Evolutionary conservation across 2,113 vertebrate species (phyloP).

Genomic region (Macrotis lagotis): DNA sequence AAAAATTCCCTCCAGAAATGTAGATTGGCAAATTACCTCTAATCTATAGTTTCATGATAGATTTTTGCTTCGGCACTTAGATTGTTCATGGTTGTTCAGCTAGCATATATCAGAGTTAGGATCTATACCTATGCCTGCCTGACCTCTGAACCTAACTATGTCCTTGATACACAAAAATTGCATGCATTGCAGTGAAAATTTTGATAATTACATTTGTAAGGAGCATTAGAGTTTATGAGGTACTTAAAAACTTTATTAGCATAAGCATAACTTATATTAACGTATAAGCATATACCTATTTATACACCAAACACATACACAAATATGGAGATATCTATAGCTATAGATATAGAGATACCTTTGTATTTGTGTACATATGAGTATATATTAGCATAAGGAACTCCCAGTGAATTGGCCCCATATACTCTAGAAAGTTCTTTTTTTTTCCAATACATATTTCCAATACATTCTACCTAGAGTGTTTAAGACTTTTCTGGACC

Average conservation of each 20-base stretch:
- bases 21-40: not conserved
- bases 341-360: not conserved
- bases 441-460: not conserved
- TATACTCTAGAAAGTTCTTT: not conserved
- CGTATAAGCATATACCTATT: not conserved
- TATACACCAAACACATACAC: not conserved
- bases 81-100: not conserved
- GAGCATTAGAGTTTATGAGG: not conserved
- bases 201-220: not conserved
- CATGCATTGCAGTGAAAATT: not conserved
- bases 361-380: not conserved
- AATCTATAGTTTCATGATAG: not conserved
- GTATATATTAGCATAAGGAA: not conserved
- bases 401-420: not conserved
- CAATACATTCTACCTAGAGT: not conserved
- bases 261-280: not conserved
- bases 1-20: not conserved
- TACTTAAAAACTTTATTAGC: not conserved
- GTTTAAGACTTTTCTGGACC: not conserved
- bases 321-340: not conserved
- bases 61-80: not conserved
- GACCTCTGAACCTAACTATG: not conserved
- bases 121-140: not conserved
- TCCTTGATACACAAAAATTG: not conserved
- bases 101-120: not conserved